Evolutionary conservation across 2,888 invertebrate species (phyloP).

Genomic region (Marasmarcha lunaedactyla): DNA sequence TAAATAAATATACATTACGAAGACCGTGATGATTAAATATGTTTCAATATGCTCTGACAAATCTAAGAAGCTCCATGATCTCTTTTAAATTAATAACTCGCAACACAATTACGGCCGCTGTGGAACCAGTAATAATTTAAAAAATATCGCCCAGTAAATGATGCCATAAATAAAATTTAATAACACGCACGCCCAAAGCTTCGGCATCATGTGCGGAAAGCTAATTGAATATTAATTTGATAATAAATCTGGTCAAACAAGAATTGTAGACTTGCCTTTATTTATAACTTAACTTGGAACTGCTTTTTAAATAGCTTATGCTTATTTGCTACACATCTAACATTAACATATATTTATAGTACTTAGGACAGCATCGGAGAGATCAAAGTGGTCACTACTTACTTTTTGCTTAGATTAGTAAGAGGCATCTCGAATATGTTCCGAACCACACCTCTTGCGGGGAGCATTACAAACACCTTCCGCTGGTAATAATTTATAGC

Average conservation of each 20-base stretch:
- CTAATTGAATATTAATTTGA: constrained; percentile 70
- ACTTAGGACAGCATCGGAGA: background rate
- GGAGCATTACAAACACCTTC: constrained; percentile 57
- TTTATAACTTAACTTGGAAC: constrained; percentile 49
- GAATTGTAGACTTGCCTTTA: constrained; percentile 39
- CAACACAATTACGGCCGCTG: constrained; percentile 35
- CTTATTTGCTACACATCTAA: background rate
- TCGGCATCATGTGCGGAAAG: constrained; percentile 67
- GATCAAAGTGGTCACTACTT: background rate
- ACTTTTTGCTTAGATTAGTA: constrained; percentile 1
- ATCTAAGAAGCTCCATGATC: no score
- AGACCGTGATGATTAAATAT: no score
- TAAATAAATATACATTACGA: no score
- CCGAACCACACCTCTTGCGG: constrained; percentile 47
- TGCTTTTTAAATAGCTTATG: constrained; percentile 23
- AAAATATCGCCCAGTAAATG: constrained; percentile 64
- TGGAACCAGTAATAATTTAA: constrained; percentile 56
- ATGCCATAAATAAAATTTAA: constrained; percentile 68
- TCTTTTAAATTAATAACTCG: no score
- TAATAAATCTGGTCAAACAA: constrained; percentile 60
- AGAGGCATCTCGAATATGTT: constrained; percentile 22
- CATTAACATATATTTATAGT: background rate
- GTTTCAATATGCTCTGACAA: no score
- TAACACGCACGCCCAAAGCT: constrained; percentile 62
- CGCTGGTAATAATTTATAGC: constrained; percentile 62